phyloP scores from a whole-genome alignment of 2,113 vertebrate species.

The Notechis scutatus region DNA sequence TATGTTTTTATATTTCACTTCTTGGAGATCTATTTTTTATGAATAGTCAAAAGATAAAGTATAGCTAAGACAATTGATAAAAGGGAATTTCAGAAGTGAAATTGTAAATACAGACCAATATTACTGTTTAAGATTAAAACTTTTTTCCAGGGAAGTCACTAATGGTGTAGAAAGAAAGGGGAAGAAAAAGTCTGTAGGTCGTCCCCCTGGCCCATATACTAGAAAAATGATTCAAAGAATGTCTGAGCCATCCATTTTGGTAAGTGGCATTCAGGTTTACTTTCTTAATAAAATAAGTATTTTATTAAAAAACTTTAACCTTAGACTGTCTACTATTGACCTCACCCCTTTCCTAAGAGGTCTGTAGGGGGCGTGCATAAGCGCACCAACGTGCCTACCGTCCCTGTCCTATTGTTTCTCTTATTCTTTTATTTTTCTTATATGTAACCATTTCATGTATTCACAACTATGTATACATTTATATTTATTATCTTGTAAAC shows the following conservation, averaged over 20 bases:
- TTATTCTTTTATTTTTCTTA: too few relatives aligned
- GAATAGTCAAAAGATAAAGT: background rate
- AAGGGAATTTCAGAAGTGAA: background rate
- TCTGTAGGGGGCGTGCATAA: too few relatives aligned
- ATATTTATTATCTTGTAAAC: too few relatives aligned
- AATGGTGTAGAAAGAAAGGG: constrained; percentile 89
- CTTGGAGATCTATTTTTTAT: background rate
- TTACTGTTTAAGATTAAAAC: constrained; percentile 18
- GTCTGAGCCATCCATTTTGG: constrained; percentile 71
- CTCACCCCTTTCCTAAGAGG: too few relatives aligned
- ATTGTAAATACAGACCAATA: background rate
- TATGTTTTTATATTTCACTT: background rate
- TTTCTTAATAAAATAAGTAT: background rate
- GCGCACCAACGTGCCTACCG: too few relatives aligned
- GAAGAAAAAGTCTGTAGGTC: constrained; percentile 85
- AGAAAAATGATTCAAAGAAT: constrained; percentile 80
- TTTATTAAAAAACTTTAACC: too few relatives aligned
- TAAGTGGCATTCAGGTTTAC: constrained; percentile 55
- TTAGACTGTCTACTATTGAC: too few relatives aligned
- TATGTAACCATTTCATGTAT: too few relatives aligned
- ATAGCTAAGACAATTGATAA: background rate
- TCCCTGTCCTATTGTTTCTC: too few relatives aligned
- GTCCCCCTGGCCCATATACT: constrained; percentile 82
- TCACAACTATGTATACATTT: too few relatives aligned
- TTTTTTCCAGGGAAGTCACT: constrained; percentile 77